Evolutionary conservation across 1,140 invertebrate species (phyloP).

Genomic region (Cotesia chilonis): DNA sequence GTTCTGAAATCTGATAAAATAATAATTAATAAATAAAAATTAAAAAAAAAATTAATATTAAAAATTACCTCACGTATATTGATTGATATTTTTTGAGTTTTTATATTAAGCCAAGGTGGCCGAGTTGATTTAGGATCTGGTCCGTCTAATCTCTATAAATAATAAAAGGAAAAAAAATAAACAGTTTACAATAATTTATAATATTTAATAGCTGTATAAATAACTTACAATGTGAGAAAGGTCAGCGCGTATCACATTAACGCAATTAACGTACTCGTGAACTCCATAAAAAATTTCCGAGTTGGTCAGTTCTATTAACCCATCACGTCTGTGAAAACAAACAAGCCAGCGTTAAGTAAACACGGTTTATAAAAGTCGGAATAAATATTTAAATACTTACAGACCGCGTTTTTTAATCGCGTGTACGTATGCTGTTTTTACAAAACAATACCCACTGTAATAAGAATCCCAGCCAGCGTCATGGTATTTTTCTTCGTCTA

Average conservation of each 20-base stretch:
- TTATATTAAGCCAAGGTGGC: constrained; percentile 66
- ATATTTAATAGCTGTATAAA: constrained; percentile 34
- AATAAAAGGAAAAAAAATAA: constrained; percentile 34
- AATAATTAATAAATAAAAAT: constrained; percentile 32
- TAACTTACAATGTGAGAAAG: constrained; percentile 68
- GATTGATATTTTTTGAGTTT: constrained; percentile 46
- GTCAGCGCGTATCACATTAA: constrained; percentile 72
- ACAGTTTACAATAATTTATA: constrained; percentile 35
- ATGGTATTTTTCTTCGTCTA: constrained; percentile 67
- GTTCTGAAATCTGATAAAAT: constrained; percentile 55
- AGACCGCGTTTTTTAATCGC: constrained; percentile 49
- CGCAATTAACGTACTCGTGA: constrained; percentile 65
- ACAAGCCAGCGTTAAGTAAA: background rate
- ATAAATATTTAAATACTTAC: constrained; percentile 41
- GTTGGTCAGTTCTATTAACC: constrained; percentile 61
- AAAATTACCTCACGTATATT: constrained; percentile 44
- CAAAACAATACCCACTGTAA: constrained; percentile 74
- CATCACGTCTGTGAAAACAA: constrained; percentile 47
- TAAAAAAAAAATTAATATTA: constrained; percentile 15
- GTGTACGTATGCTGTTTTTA: constrained; percentile 67
- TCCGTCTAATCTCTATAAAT: constrained; percentile 65
- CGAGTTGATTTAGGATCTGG: constrained; percentile 64
- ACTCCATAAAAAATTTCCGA: constrained; percentile 67
- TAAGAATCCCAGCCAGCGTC: constrained; percentile 82
- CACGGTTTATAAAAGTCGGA: background rate